These are phyloP conservation scores for Anguilla japonica DNA, from an alignment of 2,113 vertebrate species.

Conservation along the genomic window DNA sequence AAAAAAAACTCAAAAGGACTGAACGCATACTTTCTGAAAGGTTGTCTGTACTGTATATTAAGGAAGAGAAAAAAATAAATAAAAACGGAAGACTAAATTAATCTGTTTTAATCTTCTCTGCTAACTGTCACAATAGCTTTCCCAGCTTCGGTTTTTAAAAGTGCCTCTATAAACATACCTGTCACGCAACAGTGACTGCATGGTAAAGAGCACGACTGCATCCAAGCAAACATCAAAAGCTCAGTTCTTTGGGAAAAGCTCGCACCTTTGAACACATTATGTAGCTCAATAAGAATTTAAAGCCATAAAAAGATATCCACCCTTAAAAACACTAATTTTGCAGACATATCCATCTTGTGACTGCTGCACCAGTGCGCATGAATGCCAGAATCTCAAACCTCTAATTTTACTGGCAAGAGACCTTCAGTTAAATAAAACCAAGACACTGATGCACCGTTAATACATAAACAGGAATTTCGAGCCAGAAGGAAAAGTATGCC, in stretches of 20 bases:
- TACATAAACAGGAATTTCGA: not conserved
- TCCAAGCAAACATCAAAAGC: slow-evolving; percentile 10
- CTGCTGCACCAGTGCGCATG: not conserved
- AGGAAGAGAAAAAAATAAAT: not conserved
- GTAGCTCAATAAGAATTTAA: not conserved
- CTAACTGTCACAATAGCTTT: not conserved
- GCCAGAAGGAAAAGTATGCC: not conserved
- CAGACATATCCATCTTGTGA: not conserved
- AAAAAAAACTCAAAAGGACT: not conserved
- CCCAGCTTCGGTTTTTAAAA: not conserved
- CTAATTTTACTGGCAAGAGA: not conserved
- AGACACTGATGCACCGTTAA: not conserved
- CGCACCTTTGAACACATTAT: not conserved
- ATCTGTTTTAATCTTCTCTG: not conserved
- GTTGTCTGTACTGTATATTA: not conserved
- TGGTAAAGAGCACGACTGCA: slow-evolving; percentile 7
- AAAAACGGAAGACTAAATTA: not conserved
- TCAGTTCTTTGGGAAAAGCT: not conserved
- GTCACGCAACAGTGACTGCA: not conserved
- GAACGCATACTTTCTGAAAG: not conserved
- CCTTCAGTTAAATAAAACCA: not conserved
- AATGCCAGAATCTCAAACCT: not conserved
- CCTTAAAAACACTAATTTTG: not conserved
- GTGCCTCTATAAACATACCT: not conserved
- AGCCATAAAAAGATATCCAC: not conserved